Evolutionary conservation across 2,113 vertebrate species (phyloP), one percentile per base, ranked within the genome.

Genomic region (Nipponia nippon): DNA sequence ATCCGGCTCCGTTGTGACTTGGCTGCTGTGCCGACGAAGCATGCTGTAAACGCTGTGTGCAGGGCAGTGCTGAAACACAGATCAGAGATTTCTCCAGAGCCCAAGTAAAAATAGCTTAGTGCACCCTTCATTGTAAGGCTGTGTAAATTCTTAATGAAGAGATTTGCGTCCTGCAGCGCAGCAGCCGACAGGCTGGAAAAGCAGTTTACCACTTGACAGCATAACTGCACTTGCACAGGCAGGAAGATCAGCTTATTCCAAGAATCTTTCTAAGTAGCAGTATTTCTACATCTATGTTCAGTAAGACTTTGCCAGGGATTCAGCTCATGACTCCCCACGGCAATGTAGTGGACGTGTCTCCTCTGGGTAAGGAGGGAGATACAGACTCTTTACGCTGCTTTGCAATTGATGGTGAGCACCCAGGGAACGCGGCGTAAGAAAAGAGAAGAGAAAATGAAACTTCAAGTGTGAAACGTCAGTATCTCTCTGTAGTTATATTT

Each of bases 381-480:
- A 16, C 2, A 72, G 49, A 13, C 36, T n/a, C 67, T 23, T 13
- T 17, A 29, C 13, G 4, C 10, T 13, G 44, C 12, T 30, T 2
- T 77, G 40, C 52, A 92, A 76, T 22, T 8, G 40, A 53, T 15
- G 32, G 27, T 6, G 21, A 76, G 50, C 38, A 87, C 38, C 10
- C 50, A 40, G 46, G 34, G 75, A 90, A 53, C 0, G 0, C 9
- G 38, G 61, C 3, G 2, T 1, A 2, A 53, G 44, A 44, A 19
- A 67, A 76, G 29, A 53, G 34, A 50, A n/a, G 7, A 84, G 53
- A 89, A 73, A 84, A 91, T 16, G 27, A 90, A 93, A 30, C 34
- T 11, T 88, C 16, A 32, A 14, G 38, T 0, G 0, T 10, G 47
- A 88, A 83, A 40, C 1, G 0, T 23, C 26, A 72, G 21, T 11